These are phyloP conservation scores for Tursiops truncatus DNA, from an alignment of 2,113 vertebrate species.

Conservation along the genomic window DNA sequence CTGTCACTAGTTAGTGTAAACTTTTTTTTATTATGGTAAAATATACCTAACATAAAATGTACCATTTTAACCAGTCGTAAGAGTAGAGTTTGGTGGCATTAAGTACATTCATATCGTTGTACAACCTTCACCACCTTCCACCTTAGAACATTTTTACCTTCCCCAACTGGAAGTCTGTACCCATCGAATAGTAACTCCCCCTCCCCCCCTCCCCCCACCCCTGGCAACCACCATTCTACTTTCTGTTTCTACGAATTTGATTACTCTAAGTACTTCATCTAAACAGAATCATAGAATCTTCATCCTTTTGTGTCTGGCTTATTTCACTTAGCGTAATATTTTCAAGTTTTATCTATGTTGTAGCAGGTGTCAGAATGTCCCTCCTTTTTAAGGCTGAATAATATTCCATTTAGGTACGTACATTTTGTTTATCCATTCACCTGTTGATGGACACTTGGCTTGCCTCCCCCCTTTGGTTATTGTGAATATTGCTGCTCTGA, in stretches of 20 bases:
- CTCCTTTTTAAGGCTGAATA: neutral
- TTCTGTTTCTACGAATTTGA: neutral
- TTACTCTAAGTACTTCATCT: neutral
- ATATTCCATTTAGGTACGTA: neutral
- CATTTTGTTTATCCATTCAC: neutral
- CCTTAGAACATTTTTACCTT: neutral
- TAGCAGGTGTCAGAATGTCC: neutral
- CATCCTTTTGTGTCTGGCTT: neutral
- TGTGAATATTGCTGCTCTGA: neutral
- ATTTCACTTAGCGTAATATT: neutral
- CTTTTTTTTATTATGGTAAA: neutral
- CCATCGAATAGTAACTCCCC: neutral
- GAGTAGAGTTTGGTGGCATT: neutral
- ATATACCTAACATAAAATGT: neutral
- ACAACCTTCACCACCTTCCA: neutral
- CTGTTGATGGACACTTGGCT: neutral
- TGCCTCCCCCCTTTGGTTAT: neutral
- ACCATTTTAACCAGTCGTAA: neutral
- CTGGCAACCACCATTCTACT: neutral
- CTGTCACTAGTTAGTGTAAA: neutral
- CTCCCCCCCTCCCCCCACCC: too few species aligned
- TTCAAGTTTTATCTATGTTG: neutral
- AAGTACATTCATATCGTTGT: neutral
- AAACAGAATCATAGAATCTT: neutral
- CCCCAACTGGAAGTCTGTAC: neutral